phyloP scores from a whole-genome alignment of 1,140 invertebrate species.

The Sitophilus oryzae region DNA sequence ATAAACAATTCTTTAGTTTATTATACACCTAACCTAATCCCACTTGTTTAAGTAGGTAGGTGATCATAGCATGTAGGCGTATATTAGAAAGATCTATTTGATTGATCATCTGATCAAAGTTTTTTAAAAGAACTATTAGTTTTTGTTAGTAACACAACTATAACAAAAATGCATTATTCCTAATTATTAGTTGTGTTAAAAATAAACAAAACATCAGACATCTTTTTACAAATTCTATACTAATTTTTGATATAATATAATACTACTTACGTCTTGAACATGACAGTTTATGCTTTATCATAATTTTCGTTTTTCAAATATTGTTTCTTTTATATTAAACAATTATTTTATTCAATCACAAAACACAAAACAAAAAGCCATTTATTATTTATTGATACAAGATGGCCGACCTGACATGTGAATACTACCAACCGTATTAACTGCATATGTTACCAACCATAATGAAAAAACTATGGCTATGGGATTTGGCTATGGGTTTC shows the following conservation, averaged over 20 bases:
- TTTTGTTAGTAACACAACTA: too few species aligned
- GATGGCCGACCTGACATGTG: conserved; percentile 4
- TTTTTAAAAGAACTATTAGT: background rate
- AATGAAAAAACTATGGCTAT: too few species aligned
- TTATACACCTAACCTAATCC: conserved; percentile 25
- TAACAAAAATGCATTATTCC: too few species aligned
- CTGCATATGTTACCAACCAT: too few species aligned
- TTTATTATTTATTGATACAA: conserved; percentile 9
- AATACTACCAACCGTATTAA: too few species aligned
- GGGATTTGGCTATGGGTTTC: too few species aligned
- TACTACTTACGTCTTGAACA: conserved; percentile 8
- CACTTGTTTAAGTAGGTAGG: conserved; percentile 29
- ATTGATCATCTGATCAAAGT: conserved; percentile 10
- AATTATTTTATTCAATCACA: conserved; percentile 2
- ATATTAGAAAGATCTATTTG: conserved; percentile 18
- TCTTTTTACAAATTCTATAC: background rate
- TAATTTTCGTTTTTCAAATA: conserved; percentile 1
- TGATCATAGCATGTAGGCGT: conserved; percentile 27
- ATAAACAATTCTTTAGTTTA: conserved; percentile 30
- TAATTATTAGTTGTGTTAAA: too few species aligned
- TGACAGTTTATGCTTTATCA: conserved; percentile 3
- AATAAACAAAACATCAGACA: background rate
- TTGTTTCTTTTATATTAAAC: too few species aligned
- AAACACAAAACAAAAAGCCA: conserved; percentile 7
- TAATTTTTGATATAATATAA: background rate